phyloP scores from a whole-genome alignment of 2,888 invertebrate species.

The Hypercompe scribonia region DNA sequence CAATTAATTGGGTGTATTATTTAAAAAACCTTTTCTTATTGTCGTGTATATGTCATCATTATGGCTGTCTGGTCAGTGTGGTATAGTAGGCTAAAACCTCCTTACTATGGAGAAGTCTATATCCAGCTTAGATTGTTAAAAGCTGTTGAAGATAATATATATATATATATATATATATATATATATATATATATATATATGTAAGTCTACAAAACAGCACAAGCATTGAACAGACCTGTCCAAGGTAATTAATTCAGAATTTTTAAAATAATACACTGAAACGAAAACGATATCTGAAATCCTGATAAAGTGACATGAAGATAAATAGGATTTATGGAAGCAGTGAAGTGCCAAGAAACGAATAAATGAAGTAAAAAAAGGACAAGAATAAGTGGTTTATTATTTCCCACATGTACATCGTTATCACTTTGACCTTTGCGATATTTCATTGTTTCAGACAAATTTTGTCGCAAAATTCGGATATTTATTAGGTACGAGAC shows the following conservation, averaged over 20 bases:
- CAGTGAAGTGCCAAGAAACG: not conserved
- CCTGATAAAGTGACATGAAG: not conserved
- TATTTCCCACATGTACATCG: constrained; percentile 43
- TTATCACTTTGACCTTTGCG: constrained; percentile 43
- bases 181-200: too few relatives aligned
- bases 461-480: constrained; percentile 29
- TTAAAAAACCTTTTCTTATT: too few relatives aligned
- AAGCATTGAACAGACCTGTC: too few relatives aligned
- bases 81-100: too few relatives aligned
- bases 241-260: not conserved
- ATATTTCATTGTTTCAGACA: constrained; percentile 42
- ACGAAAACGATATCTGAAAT: not conserved
- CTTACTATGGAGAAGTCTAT: too few relatives aligned
- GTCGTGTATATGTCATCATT: too few relatives aligned
- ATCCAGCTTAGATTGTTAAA: too few relatives aligned
- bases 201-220: too few relatives aligned
- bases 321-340: not conserved
- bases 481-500: constrained; percentile 41
- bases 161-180: too few relatives aligned
- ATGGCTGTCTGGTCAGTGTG: too few relatives aligned
- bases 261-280: not conserved
- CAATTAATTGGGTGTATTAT: too few relatives aligned
- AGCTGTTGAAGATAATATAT: too few relatives aligned
- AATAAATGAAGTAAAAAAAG: not conserved
- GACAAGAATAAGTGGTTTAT: constrained; percentile 23